Evolutionary conservation across 2,888 invertebrate genomes (phyloP).

Genomic region (Heliconius erato): DNA sequence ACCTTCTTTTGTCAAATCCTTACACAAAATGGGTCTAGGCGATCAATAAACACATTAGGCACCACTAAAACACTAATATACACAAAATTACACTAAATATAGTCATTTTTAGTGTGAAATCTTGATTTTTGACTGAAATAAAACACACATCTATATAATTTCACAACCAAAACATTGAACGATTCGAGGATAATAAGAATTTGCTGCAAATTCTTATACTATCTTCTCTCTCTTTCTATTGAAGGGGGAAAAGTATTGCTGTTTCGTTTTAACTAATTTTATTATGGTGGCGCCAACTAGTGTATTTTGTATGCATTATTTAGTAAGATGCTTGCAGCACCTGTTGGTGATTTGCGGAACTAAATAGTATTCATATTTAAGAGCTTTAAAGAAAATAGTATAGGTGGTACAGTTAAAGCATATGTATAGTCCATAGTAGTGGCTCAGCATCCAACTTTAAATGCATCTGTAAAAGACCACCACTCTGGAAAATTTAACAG

Average conservation of each 20-base stretch:
- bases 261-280: slow-evolving; percentile 13
- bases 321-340: neutral
- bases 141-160: slow-evolving; percentile 18
- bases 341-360: neutral
- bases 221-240: slow-evolving; percentile 36
- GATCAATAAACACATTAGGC: neutral
- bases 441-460: too few relatives aligned
- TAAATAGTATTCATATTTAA: neutral
- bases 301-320: neutral
- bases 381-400: neutral
- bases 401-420: neutral
- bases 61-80: neutral
- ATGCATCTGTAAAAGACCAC: neutral
- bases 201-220: slow-evolving; percentile 25
- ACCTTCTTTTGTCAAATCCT: neutral
- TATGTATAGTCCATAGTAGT: too few relatives aligned
- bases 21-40: neutral
- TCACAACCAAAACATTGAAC: slow-evolving; percentile 55
- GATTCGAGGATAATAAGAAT: slow-evolving; percentile 45
- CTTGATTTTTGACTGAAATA: slow-evolving; percentile 2
- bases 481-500: neutral
- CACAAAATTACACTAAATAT: slow-evolving; percentile 18
- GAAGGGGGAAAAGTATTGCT: neutral
- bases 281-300: slow-evolving; percentile 22
- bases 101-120: slow-evolving; percentile 15